Conservation (phyloP, 2,888 invertebrate genomes). For the Campoplex capitator region DNA sequence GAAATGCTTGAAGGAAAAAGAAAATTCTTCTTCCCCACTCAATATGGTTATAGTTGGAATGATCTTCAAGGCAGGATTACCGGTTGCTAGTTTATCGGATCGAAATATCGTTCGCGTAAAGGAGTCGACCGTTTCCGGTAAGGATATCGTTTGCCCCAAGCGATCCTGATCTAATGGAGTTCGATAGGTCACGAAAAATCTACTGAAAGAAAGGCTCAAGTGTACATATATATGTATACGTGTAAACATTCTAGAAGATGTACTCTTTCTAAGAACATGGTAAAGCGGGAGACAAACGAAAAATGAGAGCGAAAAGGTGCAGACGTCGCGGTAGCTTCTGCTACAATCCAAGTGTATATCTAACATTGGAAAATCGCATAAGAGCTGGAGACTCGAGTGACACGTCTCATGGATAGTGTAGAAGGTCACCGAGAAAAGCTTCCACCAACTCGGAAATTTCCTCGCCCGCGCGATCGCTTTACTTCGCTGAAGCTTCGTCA, state of each 20-base stretch:
- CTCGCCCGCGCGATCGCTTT: slow-evolving; percentile 33
- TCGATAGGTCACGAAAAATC: slow-evolving; percentile 55
- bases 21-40: slow-evolving; percentile 24
- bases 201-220: neutral
- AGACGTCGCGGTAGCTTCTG: slow-evolving; percentile 28
- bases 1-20: slow-evolving; percentile 22
- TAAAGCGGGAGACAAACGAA: neutral
- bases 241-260: neutral
- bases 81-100: slow-evolving; percentile 45
- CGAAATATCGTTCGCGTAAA: slow-evolving; percentile 46
- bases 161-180: slow-evolving; percentile 59
- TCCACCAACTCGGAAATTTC: slow-evolving; percentile 3
- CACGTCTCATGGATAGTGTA: slow-evolving; percentile 37
- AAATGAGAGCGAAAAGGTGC: slow-evolving; percentile 45
- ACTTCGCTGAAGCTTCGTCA: slow-evolving; percentile 46
- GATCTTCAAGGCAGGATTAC: slow-evolving; percentile 38
- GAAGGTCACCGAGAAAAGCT: slow-evolving; percentile 16
- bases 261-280: neutral
- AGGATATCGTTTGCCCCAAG: slow-evolving; percentile 41
- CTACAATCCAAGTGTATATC: slow-evolving; percentile 40
- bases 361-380: slow-evolving; percentile 45
- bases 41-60: slow-evolving; percentile 8
- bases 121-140: slow-evolving; percentile 42
- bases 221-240: neutral
- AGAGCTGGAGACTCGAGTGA: slow-evolving; percentile 44